Conservation (phyloP, 2,113 vertebrate species). For the Crocuta crocuta region DNA sequence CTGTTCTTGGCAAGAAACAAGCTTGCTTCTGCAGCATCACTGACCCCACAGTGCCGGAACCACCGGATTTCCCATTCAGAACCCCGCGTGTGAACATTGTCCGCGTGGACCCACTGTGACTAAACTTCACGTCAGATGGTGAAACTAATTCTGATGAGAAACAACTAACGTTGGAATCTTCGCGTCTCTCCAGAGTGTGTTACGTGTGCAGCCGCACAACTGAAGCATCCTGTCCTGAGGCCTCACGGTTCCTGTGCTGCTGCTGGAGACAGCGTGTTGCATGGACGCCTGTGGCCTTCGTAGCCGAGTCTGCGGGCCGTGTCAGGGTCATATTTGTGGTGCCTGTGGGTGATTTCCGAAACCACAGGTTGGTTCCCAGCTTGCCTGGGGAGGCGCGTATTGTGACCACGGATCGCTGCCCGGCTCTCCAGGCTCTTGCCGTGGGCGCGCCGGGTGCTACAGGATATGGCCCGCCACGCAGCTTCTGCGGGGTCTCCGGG, state of each 20-base stretch:
- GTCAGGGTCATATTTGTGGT: neutral
- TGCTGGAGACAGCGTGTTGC: too few species aligned
- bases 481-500: neutral
- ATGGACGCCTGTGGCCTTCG: rapidly evolving
- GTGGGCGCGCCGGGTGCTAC: neutral
- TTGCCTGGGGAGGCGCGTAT: neutral
- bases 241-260: neutral
- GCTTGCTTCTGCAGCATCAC: rapidly evolving
- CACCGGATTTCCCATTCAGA: rapidly evolving
- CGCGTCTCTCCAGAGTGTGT: neutral
- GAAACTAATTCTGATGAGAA: neutral
- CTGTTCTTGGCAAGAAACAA: neutral
- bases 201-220: neutral
- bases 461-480: too few species aligned
- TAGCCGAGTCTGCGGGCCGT: neutral
- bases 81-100: neutral
- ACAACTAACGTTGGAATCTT: neutral
- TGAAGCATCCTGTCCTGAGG: too few species aligned
- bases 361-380: neutral
- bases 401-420: rapidly evolving
- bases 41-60: too few species aligned
- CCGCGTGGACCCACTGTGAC: neutral
- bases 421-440: neutral
- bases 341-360: neutral
- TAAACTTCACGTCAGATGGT: neutral